Evolutionary conservation across 2,797 vertebrate genomes (phyloP), one percentile per base, ranked within the genome.

Genomic region (Dendrocincla fuliginosa): DNA sequence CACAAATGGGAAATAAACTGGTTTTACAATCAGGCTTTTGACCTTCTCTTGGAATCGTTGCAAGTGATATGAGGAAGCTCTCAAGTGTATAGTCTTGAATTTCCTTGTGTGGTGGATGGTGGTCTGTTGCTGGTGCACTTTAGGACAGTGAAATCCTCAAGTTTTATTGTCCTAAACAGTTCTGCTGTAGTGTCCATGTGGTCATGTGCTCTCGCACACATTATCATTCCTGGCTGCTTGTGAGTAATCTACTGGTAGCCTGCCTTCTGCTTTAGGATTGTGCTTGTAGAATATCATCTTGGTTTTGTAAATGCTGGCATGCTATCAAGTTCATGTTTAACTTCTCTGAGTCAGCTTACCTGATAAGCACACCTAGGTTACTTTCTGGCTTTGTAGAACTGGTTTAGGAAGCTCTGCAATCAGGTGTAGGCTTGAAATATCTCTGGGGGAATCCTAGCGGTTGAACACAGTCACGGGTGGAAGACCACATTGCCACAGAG

Each of bases 121-220:
- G 52, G 8, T 42, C 18, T 46, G 18, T n/a, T 84, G 46, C 57
- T 87, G 75, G 4, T 13, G 5, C 1, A 0, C 37, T 70, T 55
- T 0, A 42, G 32, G 35, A 3, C 24, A 35, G 37, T 32, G 64
- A 47, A 70, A 49, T 57, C 13, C 6, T 55, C 0, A 19, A 11
- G 42, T 84, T 65, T 7, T 33, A 0, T 20, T 93, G 22, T 59
- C 39, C 28, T 46, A 0, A 68, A 11, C 33, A 20, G 6, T 60
- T 88, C 27, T 90, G 10, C 56, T 81, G 12, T 78, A 2, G 3
- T 50, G 32, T 55, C 32, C 32, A 32, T 59, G 33, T 88, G 28
- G 11, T n/a, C 0, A 0, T 7, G 32, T 44, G 28, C 18, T 70
- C 39, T 84, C 5, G 9, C 3, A 15, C 30, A 14, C 24, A 5